Conservation (phyloP, 2,797 vertebrate species). For the Bradypodion pumilum region DNA sequence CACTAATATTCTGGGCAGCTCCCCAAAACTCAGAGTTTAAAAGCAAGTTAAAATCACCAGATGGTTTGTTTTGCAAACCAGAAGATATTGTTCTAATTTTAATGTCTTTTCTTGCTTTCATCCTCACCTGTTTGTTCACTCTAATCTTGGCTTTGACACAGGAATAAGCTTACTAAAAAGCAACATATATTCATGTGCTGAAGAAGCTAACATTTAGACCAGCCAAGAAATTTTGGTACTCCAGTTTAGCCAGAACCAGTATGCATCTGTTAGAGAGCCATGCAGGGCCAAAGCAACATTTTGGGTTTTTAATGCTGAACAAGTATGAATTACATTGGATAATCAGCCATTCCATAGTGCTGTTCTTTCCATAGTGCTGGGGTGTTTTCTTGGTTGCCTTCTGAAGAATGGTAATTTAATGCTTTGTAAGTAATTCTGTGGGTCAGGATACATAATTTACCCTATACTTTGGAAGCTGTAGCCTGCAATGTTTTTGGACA, state of each 20-base stretch:
- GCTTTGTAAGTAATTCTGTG: not conserved
- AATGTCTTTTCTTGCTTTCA: slow-evolving; percentile 18
- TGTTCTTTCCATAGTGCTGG: not conserved
- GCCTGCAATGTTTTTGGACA: no score
- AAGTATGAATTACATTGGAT: not conserved
- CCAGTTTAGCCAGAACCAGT: not conserved
- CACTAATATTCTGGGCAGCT: not conserved
- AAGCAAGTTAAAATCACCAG: slow-evolving; percentile 10
- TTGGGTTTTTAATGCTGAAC: not conserved
- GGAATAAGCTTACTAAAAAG: not conserved
- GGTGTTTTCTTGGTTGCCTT: not conserved
- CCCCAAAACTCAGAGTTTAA: not conserved
- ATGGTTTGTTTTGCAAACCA: not conserved
- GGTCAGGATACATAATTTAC: not conserved
- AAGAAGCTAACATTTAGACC: not conserved
- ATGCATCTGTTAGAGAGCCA: not conserved
- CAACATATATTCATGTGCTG: not conserved
- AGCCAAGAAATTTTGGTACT: not conserved
- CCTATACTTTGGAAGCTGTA: not conserved
- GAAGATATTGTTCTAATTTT: slow-evolving; percentile 9
- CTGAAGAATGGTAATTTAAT: not conserved
- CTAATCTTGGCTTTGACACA: slow-evolving; percentile 16
- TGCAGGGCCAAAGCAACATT: not conserved
- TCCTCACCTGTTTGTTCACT: slow-evolving; percentile 17
- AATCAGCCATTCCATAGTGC: not conserved